phyloP scores from a whole-genome alignment of 2,797 vertebrate genomes.

The Lepilemur septentrionalis region DNA sequence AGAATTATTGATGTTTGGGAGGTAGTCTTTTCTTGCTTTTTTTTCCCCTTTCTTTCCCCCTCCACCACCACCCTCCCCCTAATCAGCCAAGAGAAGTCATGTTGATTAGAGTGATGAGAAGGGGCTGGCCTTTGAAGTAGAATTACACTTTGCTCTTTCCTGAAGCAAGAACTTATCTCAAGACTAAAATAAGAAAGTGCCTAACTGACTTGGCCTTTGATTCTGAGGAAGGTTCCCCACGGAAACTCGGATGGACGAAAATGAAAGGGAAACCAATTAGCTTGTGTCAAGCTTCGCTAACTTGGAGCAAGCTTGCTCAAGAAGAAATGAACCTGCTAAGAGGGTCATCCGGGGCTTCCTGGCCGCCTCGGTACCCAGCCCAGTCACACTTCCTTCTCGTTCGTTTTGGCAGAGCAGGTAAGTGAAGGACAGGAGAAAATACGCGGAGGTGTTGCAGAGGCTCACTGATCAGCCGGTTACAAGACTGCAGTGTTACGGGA shows the following conservation, averaged over 20 bases:
- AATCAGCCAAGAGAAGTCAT: neutral
- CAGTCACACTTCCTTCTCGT: neutral
- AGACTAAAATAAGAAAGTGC: constrained; percentile 30
- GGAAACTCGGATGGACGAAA: neutral
- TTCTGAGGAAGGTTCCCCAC: neutral
- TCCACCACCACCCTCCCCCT: too few relatives aligned
- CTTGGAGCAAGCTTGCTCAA: neutral
- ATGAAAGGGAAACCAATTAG: neutral
- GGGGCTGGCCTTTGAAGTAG: neutral
- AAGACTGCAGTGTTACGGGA: neutral
- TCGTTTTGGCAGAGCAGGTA: neutral
- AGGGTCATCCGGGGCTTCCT: neutral
- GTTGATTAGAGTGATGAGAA: neutral
- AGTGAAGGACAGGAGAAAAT: neutral
- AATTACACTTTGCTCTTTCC: neutral
- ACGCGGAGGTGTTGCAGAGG: rapidly evolving
- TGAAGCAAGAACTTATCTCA: constrained; percentile 40
- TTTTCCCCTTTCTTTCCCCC: neutral
- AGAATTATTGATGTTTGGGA: neutral
- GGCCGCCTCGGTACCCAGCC: rapidly evolving
- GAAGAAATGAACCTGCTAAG: neutral
- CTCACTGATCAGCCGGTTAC: neutral
- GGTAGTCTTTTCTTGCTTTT: neutral
- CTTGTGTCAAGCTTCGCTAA: neutral
- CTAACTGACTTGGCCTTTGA: neutral